phyloP scores from a whole-genome alignment of 1,140 invertebrate genomes.

The Solen grandis region DNA sequence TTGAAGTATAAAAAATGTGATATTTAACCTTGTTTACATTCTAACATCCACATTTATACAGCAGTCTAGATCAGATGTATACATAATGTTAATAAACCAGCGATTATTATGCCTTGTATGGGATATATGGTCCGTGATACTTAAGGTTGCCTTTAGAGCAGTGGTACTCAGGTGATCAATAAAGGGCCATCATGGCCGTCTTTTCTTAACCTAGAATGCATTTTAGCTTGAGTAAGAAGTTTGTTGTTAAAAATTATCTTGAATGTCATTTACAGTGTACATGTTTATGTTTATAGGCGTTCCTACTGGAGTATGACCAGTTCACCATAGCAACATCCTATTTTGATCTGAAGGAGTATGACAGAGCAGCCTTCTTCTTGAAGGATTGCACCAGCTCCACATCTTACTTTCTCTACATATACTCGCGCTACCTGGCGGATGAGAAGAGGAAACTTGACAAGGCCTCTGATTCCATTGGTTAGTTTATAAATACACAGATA shows the following conservation, averaged over 20 bases:
- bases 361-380: constrained; percentile 92
- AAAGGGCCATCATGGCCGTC: neutral
- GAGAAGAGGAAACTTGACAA: constrained; percentile 94
- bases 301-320: constrained; percentile 83
- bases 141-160: neutral
- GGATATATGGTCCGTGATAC: too few species aligned
- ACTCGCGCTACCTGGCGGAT: constrained; percentile 91
- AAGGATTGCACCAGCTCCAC: constrained; percentile 86
- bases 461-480: constrained; percentile 88
- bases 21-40: too few species aligned
- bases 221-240: neutral
- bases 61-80: too few species aligned
- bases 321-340: constrained; percentile 93
- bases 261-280: neutral
- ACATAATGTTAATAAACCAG: too few species aligned
- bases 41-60: too few species aligned
- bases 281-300: constrained; percentile 70
- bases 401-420: constrained; percentile 90
- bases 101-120: too few species aligned
- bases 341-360: constrained; percentile 96
- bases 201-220: neutral
- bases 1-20: too few species aligned
- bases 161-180: neutral
- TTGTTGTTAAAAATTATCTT: neutral
- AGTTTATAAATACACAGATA: neutral